Conservation (phyloP, 2,113 vertebrate genomes). For the Gorsachius goisagi region DNA sequence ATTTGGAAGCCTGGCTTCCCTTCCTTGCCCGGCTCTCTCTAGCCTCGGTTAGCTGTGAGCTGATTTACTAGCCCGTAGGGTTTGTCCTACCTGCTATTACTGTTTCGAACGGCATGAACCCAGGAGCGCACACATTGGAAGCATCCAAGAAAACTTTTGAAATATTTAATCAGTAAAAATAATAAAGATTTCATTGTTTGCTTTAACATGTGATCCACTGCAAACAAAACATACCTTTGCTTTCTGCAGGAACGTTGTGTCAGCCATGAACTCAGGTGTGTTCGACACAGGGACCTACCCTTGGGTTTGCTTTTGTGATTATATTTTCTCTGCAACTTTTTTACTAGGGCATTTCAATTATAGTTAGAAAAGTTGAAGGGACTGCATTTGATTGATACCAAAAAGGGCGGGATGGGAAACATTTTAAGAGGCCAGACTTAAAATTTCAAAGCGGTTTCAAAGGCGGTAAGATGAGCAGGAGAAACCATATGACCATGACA, state of each 20-base stretch:
- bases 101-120: not conserved
- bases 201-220: not conserved
- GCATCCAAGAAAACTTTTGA: not conserved
- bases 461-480: not conserved
- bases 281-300: not conserved
- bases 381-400: not conserved
- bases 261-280: not conserved
- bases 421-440: not conserved
- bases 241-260: not conserved
- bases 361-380: not conserved
- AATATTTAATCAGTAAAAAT: not conserved
- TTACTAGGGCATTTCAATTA: not conserved
- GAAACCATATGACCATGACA: not conserved
- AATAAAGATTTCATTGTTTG: not conserved
- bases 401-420: not conserved
- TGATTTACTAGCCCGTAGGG: not conserved
- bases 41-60: not conserved
- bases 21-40: not conserved
- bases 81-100: not conserved
- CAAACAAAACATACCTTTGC: not conserved
- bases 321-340: not conserved
- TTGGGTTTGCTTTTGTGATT: not conserved
- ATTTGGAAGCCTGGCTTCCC: not conserved
- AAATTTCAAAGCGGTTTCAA: not conserved
- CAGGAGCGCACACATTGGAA: not conserved